Conservation (phyloP, 2,113 vertebrate species). For the Phyllostomus discolor region DNA sequence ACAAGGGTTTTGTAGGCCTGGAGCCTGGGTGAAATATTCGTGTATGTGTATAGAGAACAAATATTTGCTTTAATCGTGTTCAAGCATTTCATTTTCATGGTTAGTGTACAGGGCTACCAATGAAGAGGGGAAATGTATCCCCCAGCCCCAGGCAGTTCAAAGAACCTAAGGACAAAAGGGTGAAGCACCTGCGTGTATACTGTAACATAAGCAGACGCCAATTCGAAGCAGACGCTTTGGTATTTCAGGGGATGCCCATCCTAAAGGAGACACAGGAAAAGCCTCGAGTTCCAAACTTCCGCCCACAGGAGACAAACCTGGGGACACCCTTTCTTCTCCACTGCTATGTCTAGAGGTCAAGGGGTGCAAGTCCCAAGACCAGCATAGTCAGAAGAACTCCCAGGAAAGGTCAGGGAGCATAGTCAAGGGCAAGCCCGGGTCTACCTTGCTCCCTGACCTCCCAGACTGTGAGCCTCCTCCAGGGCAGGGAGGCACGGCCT, state of each 20-base stretch:
- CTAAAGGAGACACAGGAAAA: neutral
- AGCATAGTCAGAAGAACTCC: neutral
- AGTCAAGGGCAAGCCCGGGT: neutral
- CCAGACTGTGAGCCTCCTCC: neutral
- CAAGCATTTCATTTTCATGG: neutral
- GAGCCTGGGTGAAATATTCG: fast-evolving
- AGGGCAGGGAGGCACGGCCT: neutral
- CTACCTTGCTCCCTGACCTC: fast-evolving
- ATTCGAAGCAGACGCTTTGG: neutral
- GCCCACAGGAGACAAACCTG: neutral
- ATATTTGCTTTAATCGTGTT: neutral
- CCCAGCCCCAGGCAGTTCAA: neutral
- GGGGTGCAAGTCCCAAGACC: neutral
- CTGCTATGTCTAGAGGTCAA: neutral
- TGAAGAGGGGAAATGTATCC: neutral
- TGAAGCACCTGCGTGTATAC: neutral
- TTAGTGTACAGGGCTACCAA: neutral
- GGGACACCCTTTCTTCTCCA: neutral
- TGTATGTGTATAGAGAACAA: neutral
- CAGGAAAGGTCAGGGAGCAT: neutral
- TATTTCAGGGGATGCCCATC: neutral
- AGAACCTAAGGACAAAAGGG: neutral
- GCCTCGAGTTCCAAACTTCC: no score
- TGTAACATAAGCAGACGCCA: neutral
- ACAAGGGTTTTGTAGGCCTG: neutral